Evolutionary conservation across 2,797 vertebrate genomes (phyloP).

Genomic region (Gallinago solitaria): DNA sequence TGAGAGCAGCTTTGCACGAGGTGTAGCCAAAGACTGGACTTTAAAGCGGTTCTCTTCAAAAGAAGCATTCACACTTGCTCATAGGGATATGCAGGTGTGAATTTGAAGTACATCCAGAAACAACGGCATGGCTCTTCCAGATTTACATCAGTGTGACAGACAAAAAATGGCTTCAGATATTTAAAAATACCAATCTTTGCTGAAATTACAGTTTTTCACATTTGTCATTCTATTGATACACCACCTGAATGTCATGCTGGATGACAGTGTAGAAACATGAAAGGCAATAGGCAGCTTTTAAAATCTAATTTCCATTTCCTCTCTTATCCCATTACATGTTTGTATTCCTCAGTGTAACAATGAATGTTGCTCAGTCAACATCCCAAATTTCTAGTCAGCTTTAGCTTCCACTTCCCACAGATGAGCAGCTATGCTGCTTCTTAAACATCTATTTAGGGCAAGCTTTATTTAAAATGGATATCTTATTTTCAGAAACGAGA

Average conservation of each 20-base stretch:
- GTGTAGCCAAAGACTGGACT: neutral
- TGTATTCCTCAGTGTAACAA: neutral
- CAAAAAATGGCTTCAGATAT: neutral
- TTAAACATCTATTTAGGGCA: neutral
- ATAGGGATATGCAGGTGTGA: neutral
- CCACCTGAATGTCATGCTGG: neutral
- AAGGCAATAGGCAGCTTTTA: neutral
- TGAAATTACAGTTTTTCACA: neutral
- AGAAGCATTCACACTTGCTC: neutral
- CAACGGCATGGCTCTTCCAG: neutral
- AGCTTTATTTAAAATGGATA: neutral
- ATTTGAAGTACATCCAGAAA: neutral
- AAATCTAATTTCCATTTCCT: neutral
- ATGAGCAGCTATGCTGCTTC: neutral
- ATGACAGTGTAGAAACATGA: neutral
- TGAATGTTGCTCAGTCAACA: neutral
- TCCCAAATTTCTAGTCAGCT: neutral
- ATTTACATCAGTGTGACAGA: neutral
- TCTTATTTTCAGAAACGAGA: neutral
- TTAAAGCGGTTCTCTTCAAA: neutral
- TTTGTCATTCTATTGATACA: neutral
- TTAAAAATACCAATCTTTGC: neutral
- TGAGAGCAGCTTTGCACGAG: neutral
- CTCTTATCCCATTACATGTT: neutral
- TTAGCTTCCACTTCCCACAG: neutral